phyloP scores from a whole-genome alignment of 2,113 vertebrate genomes.

The Planiliza haematocheilus region DNA sequence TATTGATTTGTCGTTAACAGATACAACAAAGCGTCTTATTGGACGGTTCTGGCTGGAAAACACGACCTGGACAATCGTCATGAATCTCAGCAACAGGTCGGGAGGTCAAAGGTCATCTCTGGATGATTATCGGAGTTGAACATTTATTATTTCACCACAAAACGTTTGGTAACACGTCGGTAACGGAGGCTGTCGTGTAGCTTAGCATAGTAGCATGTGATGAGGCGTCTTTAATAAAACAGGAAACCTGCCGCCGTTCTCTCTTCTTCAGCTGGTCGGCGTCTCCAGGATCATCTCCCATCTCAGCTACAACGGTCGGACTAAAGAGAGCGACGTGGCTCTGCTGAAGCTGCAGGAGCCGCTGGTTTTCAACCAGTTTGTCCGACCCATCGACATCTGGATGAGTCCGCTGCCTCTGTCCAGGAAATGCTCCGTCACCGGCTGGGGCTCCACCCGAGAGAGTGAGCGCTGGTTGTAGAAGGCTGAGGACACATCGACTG shows the following conservation, averaged over 20 bases:
- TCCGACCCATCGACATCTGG: slow-evolving; percentile 77
- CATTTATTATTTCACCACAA: too few species aligned
- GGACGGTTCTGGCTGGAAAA: slow-evolving; percentile 78
- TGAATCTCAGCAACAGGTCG: slow-evolving; percentile 73
- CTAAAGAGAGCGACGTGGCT: slow-evolving; percentile 74
- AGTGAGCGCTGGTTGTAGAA: slow-evolving; percentile 58
- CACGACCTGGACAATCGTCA: slow-evolving; percentile 70
- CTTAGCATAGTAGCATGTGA: too few species aligned
- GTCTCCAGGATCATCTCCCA: slow-evolving; percentile 69
- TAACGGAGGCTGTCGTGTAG: too few species aligned
- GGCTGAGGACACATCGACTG: too few species aligned
- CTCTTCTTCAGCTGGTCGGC: slow-evolving; percentile 33
- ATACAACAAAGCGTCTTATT: slow-evolving; percentile 60
- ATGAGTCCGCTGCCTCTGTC: slow-evolving; percentile 2
- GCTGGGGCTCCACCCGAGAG: slow-evolving; percentile 81
- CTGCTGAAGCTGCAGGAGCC: slow-evolving; percentile 74
- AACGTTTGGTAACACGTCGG: too few species aligned
- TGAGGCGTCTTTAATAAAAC: too few species aligned
- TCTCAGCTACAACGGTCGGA: slow-evolving; percentile 54
- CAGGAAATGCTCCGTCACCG: slow-evolving; percentile 76
- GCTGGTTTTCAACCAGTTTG: slow-evolving; percentile 63
- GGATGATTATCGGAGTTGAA: too few species aligned
- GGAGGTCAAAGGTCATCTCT: neutral
- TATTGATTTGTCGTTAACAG: slow-evolving; percentile 40
- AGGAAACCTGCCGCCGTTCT: neutral